phyloP scores from a whole-genome alignment of 2,797 vertebrate species.

The Danio kyathit region DNA sequence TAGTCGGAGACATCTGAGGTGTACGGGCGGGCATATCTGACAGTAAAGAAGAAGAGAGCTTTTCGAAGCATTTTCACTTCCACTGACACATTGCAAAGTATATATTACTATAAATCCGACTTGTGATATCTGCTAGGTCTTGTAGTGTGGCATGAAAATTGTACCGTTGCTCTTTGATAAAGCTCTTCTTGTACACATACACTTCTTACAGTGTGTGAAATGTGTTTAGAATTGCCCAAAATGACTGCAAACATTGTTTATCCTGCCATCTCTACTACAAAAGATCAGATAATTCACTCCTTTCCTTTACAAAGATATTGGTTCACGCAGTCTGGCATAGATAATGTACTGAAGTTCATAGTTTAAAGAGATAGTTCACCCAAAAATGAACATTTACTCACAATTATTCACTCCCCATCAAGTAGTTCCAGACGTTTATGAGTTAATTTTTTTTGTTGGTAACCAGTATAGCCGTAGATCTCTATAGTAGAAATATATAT shows the following conservation, averaged over 20 bases:
- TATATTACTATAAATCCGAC: conserved; percentile 14
- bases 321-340: not conserved
- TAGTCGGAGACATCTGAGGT: conserved; percentile 12
- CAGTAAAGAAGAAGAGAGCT: conserved; percentile 1
- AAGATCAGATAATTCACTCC: not conserved
- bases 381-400: too few species aligned
- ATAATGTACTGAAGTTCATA: too few species aligned
- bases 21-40: not conserved
- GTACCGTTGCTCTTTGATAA: not conserved
- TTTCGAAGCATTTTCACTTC: conserved; percentile 14
- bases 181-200: conserved; percentile 6
- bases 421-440: too few species aligned
- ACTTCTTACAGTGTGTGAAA: conserved; percentile 2
- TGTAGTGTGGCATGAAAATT: not conserved
- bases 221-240: not conserved
- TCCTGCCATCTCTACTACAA: not conserved
- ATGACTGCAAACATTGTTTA: not conserved
- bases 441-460: too few species aligned
- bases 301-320: not conserved
- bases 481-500: too few species aligned
- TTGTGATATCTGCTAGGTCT: conserved; percentile 22
- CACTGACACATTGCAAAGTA: conserved; percentile 18
- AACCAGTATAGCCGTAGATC: too few species aligned
- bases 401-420: too few species aligned
- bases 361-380: too few species aligned